Percentiles rank a stretch among this genome's conserved stretches.
These are phyloP conservation scores for Mamestra configurata DNA, from an alignment of 1,140 invertebrate genomes.

Conservation along the genomic window DNA sequence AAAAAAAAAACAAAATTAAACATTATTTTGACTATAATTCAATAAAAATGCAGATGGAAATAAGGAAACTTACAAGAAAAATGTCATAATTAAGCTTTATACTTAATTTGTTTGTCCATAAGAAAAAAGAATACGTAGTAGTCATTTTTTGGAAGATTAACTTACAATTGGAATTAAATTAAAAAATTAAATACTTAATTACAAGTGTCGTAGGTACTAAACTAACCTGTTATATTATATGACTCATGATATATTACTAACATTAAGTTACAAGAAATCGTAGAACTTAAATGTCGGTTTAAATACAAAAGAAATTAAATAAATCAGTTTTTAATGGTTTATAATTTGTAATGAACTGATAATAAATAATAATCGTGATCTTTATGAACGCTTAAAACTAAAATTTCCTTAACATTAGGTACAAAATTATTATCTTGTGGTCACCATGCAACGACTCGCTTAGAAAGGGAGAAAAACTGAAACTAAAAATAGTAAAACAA, in stretches of 20 bases:
- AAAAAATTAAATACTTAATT: constrained; percentile 88
- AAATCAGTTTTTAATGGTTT: constrained; percentile 85
- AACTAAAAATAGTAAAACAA: constrained; percentile 70
- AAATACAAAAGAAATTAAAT: constrained; percentile 87
- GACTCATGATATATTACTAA: constrained; percentile 85
- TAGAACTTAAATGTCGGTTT: constrained; percentile 81
- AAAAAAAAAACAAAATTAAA: constrained; percentile 73
- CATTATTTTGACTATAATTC: constrained; percentile 88
- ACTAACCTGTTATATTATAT: constrained; percentile 86
- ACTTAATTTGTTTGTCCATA: constrained; percentile 82
- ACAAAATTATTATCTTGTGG: constrained; percentile 86
- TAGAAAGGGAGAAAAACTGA: constrained; percentile 79
- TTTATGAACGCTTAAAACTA: constrained; percentile 85
- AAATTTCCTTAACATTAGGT: constrained; percentile 82
- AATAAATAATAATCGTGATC: constrained; percentile 86
- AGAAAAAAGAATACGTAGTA: constrained; percentile 72
- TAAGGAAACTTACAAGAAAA: constrained; percentile 85
- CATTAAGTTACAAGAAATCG: constrained; percentile 82
- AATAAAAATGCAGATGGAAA: constrained; percentile 88
- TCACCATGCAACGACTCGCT: constrained; percentile 78
- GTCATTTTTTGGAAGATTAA: constrained; percentile 84
- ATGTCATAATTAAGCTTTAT: constrained; percentile 86
- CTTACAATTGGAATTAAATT: constrained; percentile 85
- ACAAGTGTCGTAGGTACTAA: constrained; percentile 84
- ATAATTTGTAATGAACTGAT: constrained; percentile 86